A percentile compares a stretch with the other conserved stretches of the same genome.
These are phyloP conservation scores for Mnemiopsis leidyi DNA, from an alignment of 37 sponge, comb jelly and placozoan species.

Conservation along the genomic window DNA sequence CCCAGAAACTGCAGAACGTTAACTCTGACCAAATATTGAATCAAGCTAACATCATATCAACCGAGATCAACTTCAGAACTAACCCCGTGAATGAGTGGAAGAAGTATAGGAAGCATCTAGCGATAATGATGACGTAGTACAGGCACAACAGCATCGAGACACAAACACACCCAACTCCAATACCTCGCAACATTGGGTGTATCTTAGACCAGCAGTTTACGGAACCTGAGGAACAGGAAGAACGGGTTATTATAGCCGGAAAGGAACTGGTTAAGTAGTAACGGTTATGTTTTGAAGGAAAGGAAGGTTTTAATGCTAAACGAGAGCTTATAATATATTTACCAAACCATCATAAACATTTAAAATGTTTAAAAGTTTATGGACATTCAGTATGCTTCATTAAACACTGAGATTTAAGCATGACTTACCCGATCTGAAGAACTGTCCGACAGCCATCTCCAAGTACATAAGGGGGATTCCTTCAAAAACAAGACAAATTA, in stretches of 20 bases:
- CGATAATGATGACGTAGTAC: constrained; percentile 94
- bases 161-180: constrained; percentile 77
- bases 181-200: constrained; percentile 78
- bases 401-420: not conserved
- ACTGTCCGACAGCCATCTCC: constrained; percentile 60
- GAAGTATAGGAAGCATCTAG: constrained; percentile 85
- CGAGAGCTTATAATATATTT: no score
- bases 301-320: no score
- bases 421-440: constrained; percentile 18
- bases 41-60: no score
- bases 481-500: constrained; percentile 1
- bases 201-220: constrained; percentile 74
- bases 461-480: constrained; percentile 39
- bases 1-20: no score
- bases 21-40: no score
- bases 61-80: no score
- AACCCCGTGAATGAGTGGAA: constrained; percentile 77
- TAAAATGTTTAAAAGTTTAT: no score
- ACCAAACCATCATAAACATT: no score
- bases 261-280: no score
- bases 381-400: not conserved
- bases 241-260: no score
- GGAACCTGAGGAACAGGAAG: constrained; percentile 71
- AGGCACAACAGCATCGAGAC: constrained; percentile 72
- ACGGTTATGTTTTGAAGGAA: no score